Base-by-base conservation (phyloP, 1,140 invertebrate genomes). In the Stratiolaelaps scimitus region DNA sequence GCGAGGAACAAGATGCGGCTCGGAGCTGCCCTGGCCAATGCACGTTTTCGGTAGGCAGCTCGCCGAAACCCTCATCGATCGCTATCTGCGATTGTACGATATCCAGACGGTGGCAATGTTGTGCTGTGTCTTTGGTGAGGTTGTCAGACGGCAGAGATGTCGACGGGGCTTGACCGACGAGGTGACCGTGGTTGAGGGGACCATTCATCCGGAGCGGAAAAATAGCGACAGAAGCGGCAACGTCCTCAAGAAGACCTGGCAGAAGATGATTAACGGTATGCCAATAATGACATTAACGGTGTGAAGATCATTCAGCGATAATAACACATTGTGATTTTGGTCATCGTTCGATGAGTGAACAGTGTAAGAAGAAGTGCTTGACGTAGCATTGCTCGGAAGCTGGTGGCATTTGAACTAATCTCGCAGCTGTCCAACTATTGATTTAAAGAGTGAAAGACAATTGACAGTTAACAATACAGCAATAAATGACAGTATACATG, bases 81-180 rank as follows among this genome's bases (percentile, higher is more conserved):
- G 80, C 69, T 82, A 80, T 71, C 73, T 74, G 20, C 71, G 72
- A 69, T 80, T 85, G 56, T 82, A 83, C 2, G 92, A 97, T 76
- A 80, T 94, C 45, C 92, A 97, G 78, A 95, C 89, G 73, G 86
- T 90, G 15, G 90, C 89, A 0, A 92, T 95, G 84, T 73, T 95
- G 30, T 85, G 85, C 65, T 94, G 91, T 76, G 82, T 86, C 0
- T 92, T 92, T 75, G 84, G 84, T 70, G 53, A 60, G 10, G 53
- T 23, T 26, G 34, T 29, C 23, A 1, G 53, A 13, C 1, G 53
- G 34, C 53, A 60, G 23, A 26, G 10, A 10, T 15, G 26, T 23
- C 26, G 34, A 34, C n/a, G 53, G 23, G 53, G 53, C 15, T 29
- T 20, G 17, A 60, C 53, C 2, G 53, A 73, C 76, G 43, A 78